Percentiles rank a stretch among this genome's conserved stretches.
Evolutionary conservation across 2,888 invertebrate species (phyloP).

Genomic region (Rotaria macrura): DNA sequence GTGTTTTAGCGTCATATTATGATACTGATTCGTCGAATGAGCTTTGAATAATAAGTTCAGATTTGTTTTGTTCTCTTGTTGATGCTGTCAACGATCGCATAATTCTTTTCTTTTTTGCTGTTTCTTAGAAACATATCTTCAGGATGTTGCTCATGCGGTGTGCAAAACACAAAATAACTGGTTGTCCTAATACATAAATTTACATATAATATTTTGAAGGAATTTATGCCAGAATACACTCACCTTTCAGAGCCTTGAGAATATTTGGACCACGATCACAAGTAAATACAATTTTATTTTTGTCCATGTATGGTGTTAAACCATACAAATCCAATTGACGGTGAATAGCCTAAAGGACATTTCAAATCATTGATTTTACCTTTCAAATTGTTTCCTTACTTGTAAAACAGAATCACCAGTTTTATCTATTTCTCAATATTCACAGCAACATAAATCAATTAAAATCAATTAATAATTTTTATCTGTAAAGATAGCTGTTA

Average conservation of each 20-base stretch:
- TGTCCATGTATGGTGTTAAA: background rate
- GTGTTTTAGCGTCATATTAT: background rate
- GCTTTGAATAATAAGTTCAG: background rate
- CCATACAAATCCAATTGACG: background rate
- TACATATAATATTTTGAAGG: background rate
- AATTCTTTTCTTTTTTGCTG: background rate
- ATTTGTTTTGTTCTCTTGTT: background rate
- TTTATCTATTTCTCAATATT: background rate
- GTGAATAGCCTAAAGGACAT: background rate
- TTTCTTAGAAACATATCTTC: background rate
- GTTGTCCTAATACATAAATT: background rate
- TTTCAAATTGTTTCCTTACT: background rate
- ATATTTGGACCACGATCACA: background rate
- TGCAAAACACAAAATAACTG: background rate
- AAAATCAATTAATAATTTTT: background rate
- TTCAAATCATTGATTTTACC: background rate
- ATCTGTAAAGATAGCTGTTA: background rate
- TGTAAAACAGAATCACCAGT: background rate
- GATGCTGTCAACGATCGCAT: background rate
- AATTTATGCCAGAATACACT: background rate
- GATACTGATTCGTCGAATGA: background rate
- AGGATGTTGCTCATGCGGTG: background rate
- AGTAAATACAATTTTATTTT: background rate
- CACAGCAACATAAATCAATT: background rate
- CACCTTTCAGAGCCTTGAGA: background rate